Conservation (phyloP, 2,888 invertebrate species). For the Asteroscopus sphinx region DNA sequence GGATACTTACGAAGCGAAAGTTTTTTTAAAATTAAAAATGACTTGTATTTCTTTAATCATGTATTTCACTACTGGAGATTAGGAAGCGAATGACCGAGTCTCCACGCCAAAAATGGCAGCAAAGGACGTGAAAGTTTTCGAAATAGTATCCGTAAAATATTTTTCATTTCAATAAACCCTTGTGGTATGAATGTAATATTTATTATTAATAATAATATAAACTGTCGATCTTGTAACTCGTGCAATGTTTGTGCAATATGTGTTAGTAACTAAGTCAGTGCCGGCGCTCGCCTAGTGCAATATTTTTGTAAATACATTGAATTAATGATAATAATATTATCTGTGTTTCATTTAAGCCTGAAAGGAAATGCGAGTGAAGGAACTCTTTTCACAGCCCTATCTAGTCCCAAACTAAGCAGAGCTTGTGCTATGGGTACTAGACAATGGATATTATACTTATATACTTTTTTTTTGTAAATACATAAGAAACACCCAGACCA, state of each 20-base stretch:
- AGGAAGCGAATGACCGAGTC: too few species aligned
- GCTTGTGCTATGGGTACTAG: too few species aligned
- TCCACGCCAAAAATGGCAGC: too few species aligned
- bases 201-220: conserved; percentile 28
- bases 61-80: too few species aligned
- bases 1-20: background rate
- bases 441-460: too few species aligned
- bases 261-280: conserved; percentile 42
- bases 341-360: conserved; percentile 31
- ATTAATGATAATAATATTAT: conserved; percentile 33
- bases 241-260: conserved; percentile 57
- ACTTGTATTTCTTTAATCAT: too few species aligned
- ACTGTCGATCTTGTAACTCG: conserved; percentile 49
- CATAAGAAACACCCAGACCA: too few species aligned
- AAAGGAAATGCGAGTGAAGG: too few species aligned
- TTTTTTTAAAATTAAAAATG: background rate
- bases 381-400: too few species aligned
- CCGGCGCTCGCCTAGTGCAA: conserved; percentile 61
- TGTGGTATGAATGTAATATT: conserved; percentile 23
- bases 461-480: too few species aligned
- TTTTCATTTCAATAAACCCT: conserved; percentile 16
- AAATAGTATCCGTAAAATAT: conserved; percentile 2
- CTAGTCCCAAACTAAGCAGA: too few species aligned
- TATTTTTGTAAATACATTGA: conserved; percentile 60
- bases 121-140: too few species aligned